Conservation (phyloP, 2,888 invertebrate species). For the Sceliomorpha sp. region DNA sequence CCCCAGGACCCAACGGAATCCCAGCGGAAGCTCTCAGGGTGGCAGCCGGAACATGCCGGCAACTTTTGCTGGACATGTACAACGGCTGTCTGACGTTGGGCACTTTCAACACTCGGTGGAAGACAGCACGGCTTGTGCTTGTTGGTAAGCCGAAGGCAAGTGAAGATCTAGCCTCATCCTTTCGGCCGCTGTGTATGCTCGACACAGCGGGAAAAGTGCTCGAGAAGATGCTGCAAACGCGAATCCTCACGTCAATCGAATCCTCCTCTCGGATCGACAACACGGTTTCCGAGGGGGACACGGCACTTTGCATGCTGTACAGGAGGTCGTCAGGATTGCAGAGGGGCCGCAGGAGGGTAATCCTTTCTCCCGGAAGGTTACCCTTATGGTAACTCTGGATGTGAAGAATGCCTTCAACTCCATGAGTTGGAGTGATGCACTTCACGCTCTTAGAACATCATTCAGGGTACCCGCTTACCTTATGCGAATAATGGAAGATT, state of each 20-base stretch:
- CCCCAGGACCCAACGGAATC: constrained; percentile 41
- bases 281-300: constrained; percentile 45
- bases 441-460: constrained; percentile 19
- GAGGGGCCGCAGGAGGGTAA: constrained; percentile 13
- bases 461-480: constrained; percentile 44
- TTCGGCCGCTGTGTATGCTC: constrained; percentile 9
- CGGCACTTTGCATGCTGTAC: constrained; percentile 48
- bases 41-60: not conserved
- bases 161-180: not conserved
- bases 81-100: not conserved
- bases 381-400: constrained; percentile 42
- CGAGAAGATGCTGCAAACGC: not conserved
- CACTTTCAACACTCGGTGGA: not conserved
- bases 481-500: constrained; percentile 29
- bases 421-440: constrained; percentile 39
- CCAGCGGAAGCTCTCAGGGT: constrained; percentile 14
- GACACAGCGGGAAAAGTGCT: constrained; percentile 4
- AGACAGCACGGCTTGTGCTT: not conserved
- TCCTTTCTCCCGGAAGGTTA: constrained; percentile 20
- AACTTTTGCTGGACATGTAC: not conserved
- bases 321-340: constrained; percentile 29
- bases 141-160: not conserved
- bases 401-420: constrained; percentile 52
- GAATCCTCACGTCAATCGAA: not conserved
- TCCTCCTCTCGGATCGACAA: constrained; percentile 27